Conservation (phyloP, 2,113 vertebrate species). For the Lipophrys pholis region DNA sequence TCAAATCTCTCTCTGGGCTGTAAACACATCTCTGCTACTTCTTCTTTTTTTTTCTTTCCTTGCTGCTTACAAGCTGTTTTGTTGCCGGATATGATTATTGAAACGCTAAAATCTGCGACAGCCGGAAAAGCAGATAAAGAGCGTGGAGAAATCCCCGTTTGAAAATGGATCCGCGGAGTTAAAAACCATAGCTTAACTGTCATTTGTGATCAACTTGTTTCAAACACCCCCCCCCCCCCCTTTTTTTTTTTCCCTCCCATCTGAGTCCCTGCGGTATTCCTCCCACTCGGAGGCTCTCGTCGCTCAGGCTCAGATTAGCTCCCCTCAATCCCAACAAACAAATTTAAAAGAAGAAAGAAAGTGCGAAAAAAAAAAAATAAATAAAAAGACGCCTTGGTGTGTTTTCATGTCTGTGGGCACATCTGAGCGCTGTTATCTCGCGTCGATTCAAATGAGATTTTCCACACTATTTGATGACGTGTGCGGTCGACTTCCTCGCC, state of each 20-base stretch:
- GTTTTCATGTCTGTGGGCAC: slow-evolving; percentile 59
- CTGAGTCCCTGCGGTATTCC: slow-evolving; percentile 50
- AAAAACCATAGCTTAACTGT: slow-evolving; percentile 52
- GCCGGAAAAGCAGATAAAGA: slow-evolving; percentile 62
- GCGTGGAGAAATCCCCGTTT: slow-evolving; percentile 53
- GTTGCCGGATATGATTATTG: slow-evolving; percentile 62
- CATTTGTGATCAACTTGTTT: slow-evolving; percentile 74
- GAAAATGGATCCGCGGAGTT: slow-evolving; percentile 58
- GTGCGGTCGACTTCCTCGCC: slow-evolving; percentile 33
- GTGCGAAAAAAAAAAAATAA: neutral
- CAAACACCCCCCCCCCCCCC: slow-evolving; percentile 35
- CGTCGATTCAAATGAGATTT: slow-evolving; percentile 76
- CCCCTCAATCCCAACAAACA: slow-evolving; percentile 46
- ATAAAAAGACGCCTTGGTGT: slow-evolving; percentile 3
- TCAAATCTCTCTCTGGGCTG: slow-evolving; percentile 52
- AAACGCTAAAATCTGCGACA: slow-evolving; percentile 47
- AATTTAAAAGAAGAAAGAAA: slow-evolving; percentile 10
- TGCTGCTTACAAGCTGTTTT: slow-evolving; percentile 46
- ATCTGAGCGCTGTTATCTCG: slow-evolving; percentile 60
- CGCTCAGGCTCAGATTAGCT: slow-evolving; percentile 6
- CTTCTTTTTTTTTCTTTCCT: neutral
- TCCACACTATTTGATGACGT: slow-evolving; percentile 68
- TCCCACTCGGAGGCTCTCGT: slow-evolving; percentile 10
- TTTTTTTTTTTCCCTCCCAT: slow-evolving; percentile 50
- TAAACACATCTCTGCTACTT: slow-evolving; percentile 37